These are phyloP conservation scores for Pelobates cultripes DNA, from an alignment of 2,797 vertebrate species.

Conservation along the genomic window DNA sequence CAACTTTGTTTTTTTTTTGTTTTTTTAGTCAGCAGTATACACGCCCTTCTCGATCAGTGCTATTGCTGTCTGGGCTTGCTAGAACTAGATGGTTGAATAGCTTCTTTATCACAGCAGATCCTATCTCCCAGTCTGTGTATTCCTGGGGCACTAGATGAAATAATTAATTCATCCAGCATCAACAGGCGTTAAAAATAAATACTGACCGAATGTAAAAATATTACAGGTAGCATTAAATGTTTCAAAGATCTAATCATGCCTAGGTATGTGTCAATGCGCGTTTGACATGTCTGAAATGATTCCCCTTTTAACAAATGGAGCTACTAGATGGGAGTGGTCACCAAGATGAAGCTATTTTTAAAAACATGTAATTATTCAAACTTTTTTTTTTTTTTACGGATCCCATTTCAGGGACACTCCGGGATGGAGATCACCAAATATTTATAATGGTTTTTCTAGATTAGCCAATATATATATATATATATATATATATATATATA, in stretches of 20 bases:
- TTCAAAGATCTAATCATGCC: neutral
- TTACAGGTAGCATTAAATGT: neutral
- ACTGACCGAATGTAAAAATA: constrained; percentile 16
- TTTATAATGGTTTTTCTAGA: too few species aligned
- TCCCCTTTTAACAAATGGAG: neutral
- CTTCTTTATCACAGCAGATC: neutral
- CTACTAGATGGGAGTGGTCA: neutral
- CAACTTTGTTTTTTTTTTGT: neutral
- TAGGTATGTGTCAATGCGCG: neutral
- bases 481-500: too few species aligned
- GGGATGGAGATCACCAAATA: too few species aligned
- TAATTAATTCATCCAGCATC: neutral
- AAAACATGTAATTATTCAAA: neutral
- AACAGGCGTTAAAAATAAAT: constrained; percentile 18
- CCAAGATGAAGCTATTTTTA: neutral
- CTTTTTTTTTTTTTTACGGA: neutral
- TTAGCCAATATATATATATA: too few species aligned
- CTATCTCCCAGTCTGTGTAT: neutral
- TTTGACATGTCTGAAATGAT: neutral
- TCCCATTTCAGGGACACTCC: neutral
- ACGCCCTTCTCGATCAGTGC: neutral
- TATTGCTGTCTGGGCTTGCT: neutral
- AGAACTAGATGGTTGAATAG: neutral
- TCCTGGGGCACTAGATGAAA: neutral
- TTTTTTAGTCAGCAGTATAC: neutral